These are phyloP conservation scores for Pammene fasciana DNA, from an alignment of 2,888 invertebrate genomes.

Conservation along the genomic window DNA sequence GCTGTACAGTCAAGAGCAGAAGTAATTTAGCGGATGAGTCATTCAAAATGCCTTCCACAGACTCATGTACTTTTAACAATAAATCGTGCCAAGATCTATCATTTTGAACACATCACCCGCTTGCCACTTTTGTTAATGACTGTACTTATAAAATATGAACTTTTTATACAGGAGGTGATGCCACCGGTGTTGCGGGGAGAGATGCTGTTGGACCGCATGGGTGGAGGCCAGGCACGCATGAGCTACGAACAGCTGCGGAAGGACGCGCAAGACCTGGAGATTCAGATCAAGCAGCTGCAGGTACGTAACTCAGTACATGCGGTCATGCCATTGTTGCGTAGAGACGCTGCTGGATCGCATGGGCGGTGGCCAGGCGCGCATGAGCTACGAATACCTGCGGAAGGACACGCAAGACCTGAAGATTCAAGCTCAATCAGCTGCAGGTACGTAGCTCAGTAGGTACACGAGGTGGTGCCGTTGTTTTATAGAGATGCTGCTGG, in stretches of 20 bases:
- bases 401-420: constrained; percentile 94
- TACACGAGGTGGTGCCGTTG: constrained; percentile 87
- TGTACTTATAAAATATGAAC: background rate
- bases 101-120: no score
- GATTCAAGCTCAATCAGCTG: constrained; percentile 92
- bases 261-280: constrained; percentile 92
- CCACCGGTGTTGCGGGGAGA: constrained; percentile 87
- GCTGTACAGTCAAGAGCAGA: no score
- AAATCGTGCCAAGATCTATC: no score
- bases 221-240: constrained; percentile 86
- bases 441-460: no score
- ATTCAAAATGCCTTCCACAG: no score
- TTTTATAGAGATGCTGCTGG: constrained; percentile 92
- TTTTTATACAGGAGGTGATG: constrained; percentile 83
- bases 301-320: constrained; percentile 83
- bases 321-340: constrained; percentile 86
- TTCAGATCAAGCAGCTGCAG: constrained; percentile 90
- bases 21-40: no score
- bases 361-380: constrained; percentile 86
- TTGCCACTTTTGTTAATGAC: no score
- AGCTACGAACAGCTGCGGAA: constrained; percentile 91
- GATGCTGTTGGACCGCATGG: constrained; percentile 90
- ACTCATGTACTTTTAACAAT: no score
- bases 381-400: constrained; percentile 89
- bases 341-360: constrained; percentile 92